phyloP scores from a whole-genome alignment of 2,797 vertebrate species.

The Chrysolophus pictus region DNA sequence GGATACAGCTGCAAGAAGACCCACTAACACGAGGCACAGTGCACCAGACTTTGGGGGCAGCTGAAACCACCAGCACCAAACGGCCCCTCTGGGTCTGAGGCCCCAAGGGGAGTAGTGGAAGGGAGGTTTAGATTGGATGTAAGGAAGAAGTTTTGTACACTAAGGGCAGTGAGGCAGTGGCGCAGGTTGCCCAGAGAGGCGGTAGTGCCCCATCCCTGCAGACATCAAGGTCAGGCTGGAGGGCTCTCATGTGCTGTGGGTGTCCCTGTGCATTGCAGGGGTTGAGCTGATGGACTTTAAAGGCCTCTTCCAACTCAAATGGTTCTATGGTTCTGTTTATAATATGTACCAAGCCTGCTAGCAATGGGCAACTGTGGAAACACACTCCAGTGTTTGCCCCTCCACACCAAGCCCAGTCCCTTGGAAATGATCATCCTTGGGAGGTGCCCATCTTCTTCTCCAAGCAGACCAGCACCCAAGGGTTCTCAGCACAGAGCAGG shows the following conservation, averaged over 20 bases:
- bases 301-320: no score
- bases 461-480: background rate
- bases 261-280: no score
- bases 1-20: background rate
- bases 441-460: background rate
- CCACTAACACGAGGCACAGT: background rate
- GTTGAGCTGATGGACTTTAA: no score
- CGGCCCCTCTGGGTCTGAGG: background rate
- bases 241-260: no score
- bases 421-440: background rate
- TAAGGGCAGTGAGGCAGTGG: no score
- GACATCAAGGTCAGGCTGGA: no score
- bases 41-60: background rate
- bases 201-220: no score
- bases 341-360: rapidly evolving
- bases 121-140: no score
- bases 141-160: no score
- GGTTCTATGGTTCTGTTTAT: no score
- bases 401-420: background rate
- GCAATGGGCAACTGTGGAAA: background rate
- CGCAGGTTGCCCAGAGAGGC: no score
- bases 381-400: background rate
- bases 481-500: background rate
- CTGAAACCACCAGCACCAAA: background rate
- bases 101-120: background rate